phyloP scores from a whole-genome alignment of 2,797 vertebrate species.

The Erethizon dorsatum region DNA sequence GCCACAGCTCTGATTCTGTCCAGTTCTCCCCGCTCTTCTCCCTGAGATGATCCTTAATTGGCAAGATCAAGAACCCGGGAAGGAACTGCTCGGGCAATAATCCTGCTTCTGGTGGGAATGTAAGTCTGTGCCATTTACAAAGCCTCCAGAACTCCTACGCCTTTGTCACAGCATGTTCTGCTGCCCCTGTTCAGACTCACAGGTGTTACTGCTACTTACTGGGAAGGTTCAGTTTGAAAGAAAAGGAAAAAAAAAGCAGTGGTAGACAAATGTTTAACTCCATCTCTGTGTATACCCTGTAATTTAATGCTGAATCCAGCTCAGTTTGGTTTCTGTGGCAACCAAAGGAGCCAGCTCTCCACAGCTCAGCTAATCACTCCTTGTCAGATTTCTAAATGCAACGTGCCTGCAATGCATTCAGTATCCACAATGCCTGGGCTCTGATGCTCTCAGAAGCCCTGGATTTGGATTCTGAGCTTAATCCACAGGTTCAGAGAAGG shows the following conservation, averaged over 20 bases:
- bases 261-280: conserved; percentile 67
- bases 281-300: conserved; percentile 52
- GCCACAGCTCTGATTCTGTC: neutral
- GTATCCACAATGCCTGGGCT: neutral
- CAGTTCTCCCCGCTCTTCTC: neutral
- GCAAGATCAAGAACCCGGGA: neutral
- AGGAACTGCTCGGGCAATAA: no score
- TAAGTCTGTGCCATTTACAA: neutral
- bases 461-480: neutral
- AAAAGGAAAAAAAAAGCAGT: conserved; percentile 50
- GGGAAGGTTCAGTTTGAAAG: conserved; percentile 22
- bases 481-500: neutral
- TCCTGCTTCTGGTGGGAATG: neutral
- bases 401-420: neutral
- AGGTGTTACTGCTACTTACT: neutral
- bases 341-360: conserved; percentile 70
- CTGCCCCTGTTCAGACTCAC: neutral
- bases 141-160: neutral
- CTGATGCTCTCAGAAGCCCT: neutral
- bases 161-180: neutral
- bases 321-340: conserved; percentile 77
- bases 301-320: conserved; percentile 78
- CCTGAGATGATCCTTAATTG: neutral
- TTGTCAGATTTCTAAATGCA: conserved; percentile 27
- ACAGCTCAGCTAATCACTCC: neutral